These are phyloP conservation scores for Lymantria dispar DNA, from an alignment of 2,888 invertebrate species.

Conservation along the genomic window DNA sequence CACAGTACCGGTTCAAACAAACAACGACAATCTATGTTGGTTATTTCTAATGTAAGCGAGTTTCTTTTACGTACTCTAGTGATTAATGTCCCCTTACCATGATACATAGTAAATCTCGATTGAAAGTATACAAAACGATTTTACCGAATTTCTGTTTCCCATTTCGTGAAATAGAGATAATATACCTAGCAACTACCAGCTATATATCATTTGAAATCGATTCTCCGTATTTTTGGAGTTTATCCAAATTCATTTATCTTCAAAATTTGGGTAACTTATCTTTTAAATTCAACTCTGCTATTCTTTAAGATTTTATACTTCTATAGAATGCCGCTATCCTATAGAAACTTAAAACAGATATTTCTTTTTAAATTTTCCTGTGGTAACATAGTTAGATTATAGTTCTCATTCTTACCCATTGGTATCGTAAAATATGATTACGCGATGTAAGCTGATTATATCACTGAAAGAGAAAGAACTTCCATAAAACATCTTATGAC, in stretches of 20 bases:
- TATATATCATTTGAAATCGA: constrained; percentile 11
- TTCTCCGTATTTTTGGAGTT: constrained; percentile 8
- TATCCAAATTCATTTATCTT: constrained; percentile 1
- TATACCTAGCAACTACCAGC: constrained; percentile 12
- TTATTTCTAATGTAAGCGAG: background rate
- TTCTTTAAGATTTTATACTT: too few species aligned
- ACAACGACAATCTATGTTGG: background rate
- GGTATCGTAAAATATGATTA: too few species aligned
- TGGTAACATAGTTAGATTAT: too few species aligned
- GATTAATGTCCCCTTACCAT: constrained; percentile 21
- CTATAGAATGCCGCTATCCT: too few species aligned
- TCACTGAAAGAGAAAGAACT: too few species aligned
- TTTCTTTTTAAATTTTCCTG: too few species aligned
- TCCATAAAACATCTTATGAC: too few species aligned
- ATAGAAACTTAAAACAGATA: too few species aligned
- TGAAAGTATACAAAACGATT: constrained; percentile 17
- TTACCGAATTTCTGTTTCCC: constrained; percentile 22
- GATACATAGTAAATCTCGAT: constrained; percentile 20
- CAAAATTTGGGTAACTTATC: background rate
- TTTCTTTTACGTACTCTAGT: constrained; percentile 10
- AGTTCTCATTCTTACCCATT: too few species aligned
- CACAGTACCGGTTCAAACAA: background rate
- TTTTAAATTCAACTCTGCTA: too few species aligned
- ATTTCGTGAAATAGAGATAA: constrained; percentile 12
- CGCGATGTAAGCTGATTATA: too few species aligned